phyloP scores from a whole-genome alignment of 1,140 invertebrate species.

The Heterodera carotae region DNA sequence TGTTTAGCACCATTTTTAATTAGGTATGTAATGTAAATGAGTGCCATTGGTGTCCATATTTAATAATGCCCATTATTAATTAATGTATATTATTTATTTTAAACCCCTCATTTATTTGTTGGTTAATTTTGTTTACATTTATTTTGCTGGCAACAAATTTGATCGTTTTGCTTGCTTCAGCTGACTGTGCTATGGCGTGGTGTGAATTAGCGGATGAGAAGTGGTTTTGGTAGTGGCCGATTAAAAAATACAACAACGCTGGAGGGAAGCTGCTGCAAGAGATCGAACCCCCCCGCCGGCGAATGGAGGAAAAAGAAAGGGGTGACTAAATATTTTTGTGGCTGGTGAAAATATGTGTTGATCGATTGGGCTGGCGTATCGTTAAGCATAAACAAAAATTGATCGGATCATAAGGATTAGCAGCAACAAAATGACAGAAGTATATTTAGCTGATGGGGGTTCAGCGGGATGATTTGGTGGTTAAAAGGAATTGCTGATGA shows the following conservation, averaged over 20 bases:
- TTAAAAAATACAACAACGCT: not conserved
- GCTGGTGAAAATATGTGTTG: not conserved
- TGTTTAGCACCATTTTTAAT: too few relatives aligned
- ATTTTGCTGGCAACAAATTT: too few relatives aligned
- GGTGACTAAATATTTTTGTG: constrained; percentile 3
- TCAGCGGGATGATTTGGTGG: too few relatives aligned
- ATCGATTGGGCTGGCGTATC: not conserved
- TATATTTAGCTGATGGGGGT: not conserved
- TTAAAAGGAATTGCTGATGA: not conserved
- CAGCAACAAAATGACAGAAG: not conserved
- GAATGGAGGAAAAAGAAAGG: not conserved
- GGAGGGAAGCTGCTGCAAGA: too few relatives aligned
- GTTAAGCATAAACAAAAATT: not conserved
- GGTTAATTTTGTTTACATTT: too few relatives aligned
- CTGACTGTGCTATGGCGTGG: not conserved
- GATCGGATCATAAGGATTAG: not conserved
- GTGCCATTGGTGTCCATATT: too few relatives aligned
- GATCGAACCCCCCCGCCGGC: not conserved
- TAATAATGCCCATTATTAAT: too few relatives aligned
- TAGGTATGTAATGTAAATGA: too few relatives aligned
- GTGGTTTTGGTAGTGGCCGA: not conserved
- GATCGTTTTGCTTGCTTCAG: too few relatives aligned
- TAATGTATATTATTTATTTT: too few relatives aligned
- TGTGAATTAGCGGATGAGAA: not conserved
- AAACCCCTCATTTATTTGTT: too few relatives aligned